Conservation (phyloP, 2,113 vertebrate species). For the Notechis scutatus region DNA sequence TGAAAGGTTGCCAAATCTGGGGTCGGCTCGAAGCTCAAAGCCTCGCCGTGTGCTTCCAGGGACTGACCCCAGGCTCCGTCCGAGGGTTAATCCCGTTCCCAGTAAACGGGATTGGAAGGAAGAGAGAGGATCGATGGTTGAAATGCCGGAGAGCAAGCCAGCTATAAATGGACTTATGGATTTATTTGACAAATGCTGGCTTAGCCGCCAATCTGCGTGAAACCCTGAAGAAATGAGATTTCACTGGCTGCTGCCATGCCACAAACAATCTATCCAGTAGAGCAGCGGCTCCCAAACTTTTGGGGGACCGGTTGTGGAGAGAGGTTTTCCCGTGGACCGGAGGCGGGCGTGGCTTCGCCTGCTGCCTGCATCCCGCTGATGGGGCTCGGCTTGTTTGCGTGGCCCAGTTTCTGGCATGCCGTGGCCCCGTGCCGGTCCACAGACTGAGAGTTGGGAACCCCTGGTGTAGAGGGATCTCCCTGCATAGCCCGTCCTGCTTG, state of each 20-base stretch:
- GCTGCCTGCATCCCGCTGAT: too few species aligned
- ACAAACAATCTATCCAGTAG: not conserved
- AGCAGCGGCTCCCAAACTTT: too few species aligned
- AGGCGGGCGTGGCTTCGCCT: too few species aligned
- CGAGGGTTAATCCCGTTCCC: not conserved
- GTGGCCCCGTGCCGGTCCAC: rapidly evolving
- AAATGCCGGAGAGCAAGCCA: not conserved
- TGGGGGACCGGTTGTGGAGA: too few species aligned
- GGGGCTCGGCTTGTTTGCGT: too few species aligned
- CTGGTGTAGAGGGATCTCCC: too few species aligned
- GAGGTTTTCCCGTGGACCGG: too few species aligned
- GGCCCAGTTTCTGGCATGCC: too few species aligned
- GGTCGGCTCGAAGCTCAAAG: not conserved
- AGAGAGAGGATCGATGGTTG: not conserved
- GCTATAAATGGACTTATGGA: not conserved
- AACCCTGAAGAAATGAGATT: not conserved
- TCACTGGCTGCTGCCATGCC: not conserved
- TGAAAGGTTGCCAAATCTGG: not conserved
- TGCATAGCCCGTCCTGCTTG: not conserved
- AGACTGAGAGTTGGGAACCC: too few species aligned
- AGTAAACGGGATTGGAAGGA: not conserved
- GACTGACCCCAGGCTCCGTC: not conserved
- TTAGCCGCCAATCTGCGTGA: not conserved
- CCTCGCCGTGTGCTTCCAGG: not conserved
- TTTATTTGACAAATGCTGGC: not conserved